Evolutionary conservation across 2,888 invertebrate species (phyloP), one percentile per base, ranked within the genome.

Genomic region (Cephus pulcher): DNA sequence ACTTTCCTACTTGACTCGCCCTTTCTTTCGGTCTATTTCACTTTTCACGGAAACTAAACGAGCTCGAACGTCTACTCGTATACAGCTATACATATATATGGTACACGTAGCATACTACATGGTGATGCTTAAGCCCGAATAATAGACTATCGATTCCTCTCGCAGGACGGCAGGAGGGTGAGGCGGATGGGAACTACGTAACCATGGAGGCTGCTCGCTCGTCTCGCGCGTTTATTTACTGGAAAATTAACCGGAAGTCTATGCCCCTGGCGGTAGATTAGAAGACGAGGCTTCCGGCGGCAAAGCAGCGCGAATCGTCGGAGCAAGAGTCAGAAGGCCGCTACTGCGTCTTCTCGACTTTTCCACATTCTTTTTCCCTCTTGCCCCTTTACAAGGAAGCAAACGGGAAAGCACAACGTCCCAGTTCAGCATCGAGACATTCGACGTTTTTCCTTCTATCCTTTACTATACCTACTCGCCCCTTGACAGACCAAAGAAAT

Each of bases 131-230:
- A 88, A 88, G 84, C 85, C 82, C 82, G 84, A 86, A 89, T 88
- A 89, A 89, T 89, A 88, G 88, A 86, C 86, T 89, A 89, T 89
- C 89, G 89, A 89, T 89, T 89, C 32, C 34, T 32, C 71, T 34
- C 34, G 32, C 15, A 71, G 71, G 71, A 56, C 23, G 56, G 56
- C 15, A 71, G 71, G 71, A 56, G 56, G 56, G 56, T 56, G 9
- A 56, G 23, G 9, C 56, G 56, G 76, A 56, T 76, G 69, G 34
- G 32, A 70, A 68, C 40, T 73, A 73, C 76, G 70, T 76, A 33
- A 73, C 30, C 69, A 77, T 73, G 40, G 71, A 34, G 68, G 69
- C 75, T 71, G 78, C 81, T 75, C 71, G 73, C 74, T 75, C 71
- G 77, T 69, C 76, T 35, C 78, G 76, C 78, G 82, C 81, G 83